A percentile compares a stretch with the other conserved stretches of the same genome.
Conservation (phyloP, 2,113 vertebrate species). For the Mellivora capensis region DNA sequence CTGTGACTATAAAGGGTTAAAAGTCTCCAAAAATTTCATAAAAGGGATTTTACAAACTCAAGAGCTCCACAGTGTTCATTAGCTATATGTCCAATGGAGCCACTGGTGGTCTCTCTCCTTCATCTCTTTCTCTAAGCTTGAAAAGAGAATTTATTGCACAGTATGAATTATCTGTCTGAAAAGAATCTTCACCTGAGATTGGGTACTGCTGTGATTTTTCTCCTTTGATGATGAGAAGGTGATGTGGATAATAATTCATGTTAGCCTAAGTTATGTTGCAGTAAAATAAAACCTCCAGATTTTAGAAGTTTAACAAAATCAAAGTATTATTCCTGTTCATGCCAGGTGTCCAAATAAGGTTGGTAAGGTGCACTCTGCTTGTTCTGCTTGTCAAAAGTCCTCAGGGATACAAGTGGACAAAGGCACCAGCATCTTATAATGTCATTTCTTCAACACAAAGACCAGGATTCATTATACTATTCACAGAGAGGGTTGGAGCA, state of each 20-base stretch:
- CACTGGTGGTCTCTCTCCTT: background rate
- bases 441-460: background rate
- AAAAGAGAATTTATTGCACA: constrained; percentile 20
- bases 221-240: constrained; percentile 43
- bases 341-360: background rate
- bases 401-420: background rate
- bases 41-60: background rate
- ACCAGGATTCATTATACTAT: background rate
- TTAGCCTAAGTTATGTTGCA: background rate
- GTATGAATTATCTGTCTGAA: background rate
- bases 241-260: constrained; percentile 2
- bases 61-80: background rate
- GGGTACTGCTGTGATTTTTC: constrained; percentile 7
- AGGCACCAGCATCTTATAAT: background rate
- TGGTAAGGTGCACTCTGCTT: background rate
- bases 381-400: background rate
- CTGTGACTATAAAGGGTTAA: background rate
- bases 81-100: background rate
- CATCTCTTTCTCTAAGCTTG: background rate
- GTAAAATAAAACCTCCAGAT: background rate
- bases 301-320: constrained; percentile 10
- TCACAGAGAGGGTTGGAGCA: accelerated
- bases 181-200: background rate
- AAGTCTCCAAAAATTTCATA: background rate
- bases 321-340: background rate